Evolutionary conservation across 2,113 vertebrate species (phyloP).

Genomic region (Porphyrio hochstetteri): DNA sequence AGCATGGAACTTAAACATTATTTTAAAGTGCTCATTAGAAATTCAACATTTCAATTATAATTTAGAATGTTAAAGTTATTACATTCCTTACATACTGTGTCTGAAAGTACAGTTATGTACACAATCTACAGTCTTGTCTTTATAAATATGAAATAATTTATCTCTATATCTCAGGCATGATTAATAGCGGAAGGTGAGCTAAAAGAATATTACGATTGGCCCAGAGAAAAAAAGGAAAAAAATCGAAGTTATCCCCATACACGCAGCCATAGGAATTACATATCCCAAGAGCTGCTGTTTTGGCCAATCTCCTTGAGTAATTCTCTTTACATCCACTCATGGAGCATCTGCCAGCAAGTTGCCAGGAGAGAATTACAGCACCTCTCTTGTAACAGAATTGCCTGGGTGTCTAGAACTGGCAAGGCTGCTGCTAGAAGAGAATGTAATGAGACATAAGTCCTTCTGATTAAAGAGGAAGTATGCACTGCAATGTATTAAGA

Average conservation of each 20-base stretch:
- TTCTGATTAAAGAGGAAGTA: constrained; percentile 19
- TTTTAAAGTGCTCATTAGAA: constrained; percentile 51
- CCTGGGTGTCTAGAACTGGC: constrained; percentile 6
- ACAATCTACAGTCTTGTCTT: constrained; percentile 37
- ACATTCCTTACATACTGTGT: constrained; percentile 36
- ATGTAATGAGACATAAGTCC: not conserved
- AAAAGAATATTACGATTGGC: not conserved
- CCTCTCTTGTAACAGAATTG: constrained; percentile 11
- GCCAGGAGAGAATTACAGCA: not conserved
- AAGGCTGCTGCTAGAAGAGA: constrained; percentile 1
- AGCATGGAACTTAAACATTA: not conserved
- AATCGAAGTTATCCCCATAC: not conserved
- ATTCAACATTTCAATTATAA: constrained; percentile 10
- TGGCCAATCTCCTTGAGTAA: constrained; percentile 26
- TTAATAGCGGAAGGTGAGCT: not conserved
- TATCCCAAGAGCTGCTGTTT: not conserved
- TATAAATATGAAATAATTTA: constrained; percentile 48
- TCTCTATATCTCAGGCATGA: not conserved
- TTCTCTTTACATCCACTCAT: constrained; percentile 7
- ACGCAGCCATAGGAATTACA: not conserved
- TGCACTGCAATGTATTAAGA: not conserved
- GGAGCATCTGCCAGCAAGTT: not conserved
- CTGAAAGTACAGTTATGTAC: constrained; percentile 45
- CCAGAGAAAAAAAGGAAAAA: not conserved
- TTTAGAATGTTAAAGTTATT: constrained; percentile 40